Evolutionary conservation across 2,797 vertebrate genomes (phyloP), one percentile per base, ranked within the genome.

Genomic region (Petrocephalus sullivani): DNA sequence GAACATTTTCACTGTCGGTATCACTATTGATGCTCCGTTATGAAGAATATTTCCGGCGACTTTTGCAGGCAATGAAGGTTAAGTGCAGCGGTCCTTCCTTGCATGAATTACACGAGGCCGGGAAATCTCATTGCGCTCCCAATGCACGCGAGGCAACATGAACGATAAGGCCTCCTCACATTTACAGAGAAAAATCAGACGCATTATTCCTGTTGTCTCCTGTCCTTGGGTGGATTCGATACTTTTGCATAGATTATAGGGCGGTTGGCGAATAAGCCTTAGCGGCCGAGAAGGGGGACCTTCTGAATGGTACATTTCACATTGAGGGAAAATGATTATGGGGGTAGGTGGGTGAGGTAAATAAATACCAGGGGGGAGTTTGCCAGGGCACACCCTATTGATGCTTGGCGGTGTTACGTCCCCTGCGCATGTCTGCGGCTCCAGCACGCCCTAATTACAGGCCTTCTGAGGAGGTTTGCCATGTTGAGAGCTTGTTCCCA

Each of bases 391-490:
- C 87, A 83, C 89, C 85, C 87, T 89, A 87, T 37, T 90, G 87
- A 89, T 67, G 89, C 41, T 89, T 82, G 85, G 82, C 89, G 51
- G 90, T 90, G 89, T 90, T 89, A 87, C 88, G 71, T 75, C 61
- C 87, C 88, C 89, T 54, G 82, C 21, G 90, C 87, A 90, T 21
- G 56, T 61, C 54, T 51, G 67, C 23, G 89, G 90, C 86, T 88
- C 90, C 89, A 90, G 81, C 85, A 78, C 88, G 57, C 75, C 88
- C 49, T 91, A 92, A 91, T 91, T 91, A 91, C 49, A 88, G 88
- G 87, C 90, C 88, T 90, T 23, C 14, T 14, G 23, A 12, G 78
- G 14, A 85, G 83, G 83, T 37, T 33, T 37, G 85, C 41, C 85
- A 78, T 23, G 87, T 23, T 21, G 67, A 64, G 60, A 83, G 61